These are phyloP conservation scores for Drosophila meridionalis DNA, from an alignment of 2,888 invertebrate genomes.

Conservation along the genomic window DNA sequence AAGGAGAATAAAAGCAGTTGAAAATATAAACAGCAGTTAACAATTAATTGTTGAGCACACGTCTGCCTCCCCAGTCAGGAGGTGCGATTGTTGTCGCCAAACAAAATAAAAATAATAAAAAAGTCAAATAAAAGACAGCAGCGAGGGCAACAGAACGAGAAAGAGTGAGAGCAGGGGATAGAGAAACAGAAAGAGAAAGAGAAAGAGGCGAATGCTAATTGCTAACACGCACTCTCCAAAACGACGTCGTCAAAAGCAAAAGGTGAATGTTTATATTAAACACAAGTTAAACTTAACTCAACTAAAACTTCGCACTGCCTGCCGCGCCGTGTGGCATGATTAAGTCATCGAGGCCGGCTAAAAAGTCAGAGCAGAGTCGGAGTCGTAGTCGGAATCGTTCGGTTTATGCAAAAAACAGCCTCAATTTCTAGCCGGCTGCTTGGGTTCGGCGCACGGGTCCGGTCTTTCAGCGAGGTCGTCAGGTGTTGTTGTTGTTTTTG, in stretches of 20 bases:
- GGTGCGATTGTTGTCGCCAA: constrained; percentile 74
- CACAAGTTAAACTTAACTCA: constrained; percentile 27
- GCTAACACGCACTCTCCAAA: constrained; percentile 56
- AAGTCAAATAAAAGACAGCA: constrained; percentile 19
- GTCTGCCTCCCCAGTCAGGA: constrained; percentile 71
- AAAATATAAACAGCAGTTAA: constrained; percentile 24
- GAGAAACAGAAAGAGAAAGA: constrained; percentile 17
- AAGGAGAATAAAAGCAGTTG: not conserved
- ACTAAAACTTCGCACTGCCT: constrained; percentile 4
- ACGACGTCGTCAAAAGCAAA: constrained; percentile 76
- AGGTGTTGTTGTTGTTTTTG: constrained; percentile 44
- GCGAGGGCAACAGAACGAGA: constrained; percentile 13
- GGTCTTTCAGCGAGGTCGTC: constrained; percentile 69
- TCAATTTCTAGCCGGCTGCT: constrained; percentile 34
- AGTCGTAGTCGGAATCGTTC: constrained; percentile 2
- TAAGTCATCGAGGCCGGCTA: constrained; percentile 68
- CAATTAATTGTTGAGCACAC: constrained; percentile 65
- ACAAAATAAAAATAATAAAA: constrained; percentile 12
- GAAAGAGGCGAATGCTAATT: constrained; percentile 68
- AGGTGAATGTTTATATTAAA: constrained; percentile 69
- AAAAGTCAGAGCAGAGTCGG: constrained; percentile 8
- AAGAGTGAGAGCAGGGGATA: too few species aligned
- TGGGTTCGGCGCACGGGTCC: constrained; percentile 39
- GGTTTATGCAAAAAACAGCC: constrained; percentile 54
- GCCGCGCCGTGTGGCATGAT: constrained; percentile 51